Conservation (phyloP, 2,113 vertebrate genomes). For the Microtus richardsoni region DNA sequence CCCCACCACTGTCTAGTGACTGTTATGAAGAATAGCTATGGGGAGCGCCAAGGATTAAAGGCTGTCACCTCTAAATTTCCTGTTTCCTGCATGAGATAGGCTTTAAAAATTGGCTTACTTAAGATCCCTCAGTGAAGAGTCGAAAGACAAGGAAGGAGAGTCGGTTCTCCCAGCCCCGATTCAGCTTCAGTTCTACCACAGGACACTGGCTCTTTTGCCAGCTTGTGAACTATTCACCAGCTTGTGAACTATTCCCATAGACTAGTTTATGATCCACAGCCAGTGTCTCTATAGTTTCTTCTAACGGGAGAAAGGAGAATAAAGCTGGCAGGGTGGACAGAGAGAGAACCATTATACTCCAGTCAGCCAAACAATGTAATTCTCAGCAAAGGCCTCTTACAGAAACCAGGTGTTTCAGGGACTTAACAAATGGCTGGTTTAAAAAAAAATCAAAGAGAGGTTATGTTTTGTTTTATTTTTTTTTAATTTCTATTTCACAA, state of each 20-base stretch:
- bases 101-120: not conserved
- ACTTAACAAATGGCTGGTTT: slow-evolving; percentile 38
- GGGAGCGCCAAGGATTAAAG: not conserved
- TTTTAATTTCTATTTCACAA: slow-evolving; percentile 47
- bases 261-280: not conserved
- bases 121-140: not conserved
- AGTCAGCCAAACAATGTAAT: not conserved
- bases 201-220: not conserved
- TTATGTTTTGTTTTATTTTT: not conserved
- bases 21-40: not conserved
- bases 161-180: not conserved
- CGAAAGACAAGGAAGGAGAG: not conserved
- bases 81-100: not conserved
- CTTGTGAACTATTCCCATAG: not conserved
- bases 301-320: not conserved
- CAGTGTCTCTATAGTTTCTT: not conserved
- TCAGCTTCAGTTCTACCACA: not conserved
- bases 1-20: not conserved
- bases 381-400: slow-evolving; percentile 5
- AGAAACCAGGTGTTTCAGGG: slow-evolving; percentile 38
- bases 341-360: not conserved
- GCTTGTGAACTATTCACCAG: not conserved
- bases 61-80: not conserved
- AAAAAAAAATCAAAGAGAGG: slow-evolving; percentile 41
- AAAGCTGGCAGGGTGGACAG: not conserved